Base-by-base conservation (phyloP, 2,888 invertebrate genomes). In the Troilus luridus region DNA sequence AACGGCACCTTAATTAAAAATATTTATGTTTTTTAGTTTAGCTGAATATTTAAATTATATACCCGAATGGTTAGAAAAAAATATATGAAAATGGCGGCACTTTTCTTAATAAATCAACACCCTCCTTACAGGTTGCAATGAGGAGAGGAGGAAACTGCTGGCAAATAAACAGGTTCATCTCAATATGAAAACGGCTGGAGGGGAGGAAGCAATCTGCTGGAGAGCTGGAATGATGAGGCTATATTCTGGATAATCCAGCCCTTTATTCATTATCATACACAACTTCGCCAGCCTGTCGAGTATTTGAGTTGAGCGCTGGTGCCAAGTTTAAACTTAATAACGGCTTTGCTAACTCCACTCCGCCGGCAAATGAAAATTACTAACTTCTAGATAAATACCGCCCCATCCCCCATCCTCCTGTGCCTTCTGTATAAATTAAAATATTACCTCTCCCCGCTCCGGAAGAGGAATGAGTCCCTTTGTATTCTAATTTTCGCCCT, bases 191-290 rank as follows among this genome's bases (percentile, higher is more conserved):
- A 85, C 56, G 6, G 85, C n/a, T 12, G 0, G 56, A 58, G 56
- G 85, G 85, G 60, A 21, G 88, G 60, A 60, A 88, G 88, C 88
- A 88, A 88, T 88, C 88, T 60, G 62, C 56, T 60, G 27, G 88
- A 88, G 88, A 59, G 60, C 88, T 72, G 56, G 64, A 91, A 91
- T 92, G 90, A 91, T 92, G 91, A 91, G 91, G 92, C 91, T 89
- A 92, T 92, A 91, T 91, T 92, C 92, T 89, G 91, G 81, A 92
- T 92, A 91, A 91, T 91, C 91, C 91, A 88, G 27, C 54, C 89
- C 92, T 92, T 77, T 91, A 91, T 91, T 92, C 92, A 92, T 92
- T 92, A 92, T 91, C 91, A 92, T 92, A 92, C 91, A 92, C 92
- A 91, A 92, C 91, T 92, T 91, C 88, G 56, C 21, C 58, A 59